Percentiles rank a stretch among this genome's conserved stretches.
These are phyloP conservation scores for Artemia sinica DNA, from an alignment of 2,888 invertebrate genomes.

Conservation along the genomic window DNA sequence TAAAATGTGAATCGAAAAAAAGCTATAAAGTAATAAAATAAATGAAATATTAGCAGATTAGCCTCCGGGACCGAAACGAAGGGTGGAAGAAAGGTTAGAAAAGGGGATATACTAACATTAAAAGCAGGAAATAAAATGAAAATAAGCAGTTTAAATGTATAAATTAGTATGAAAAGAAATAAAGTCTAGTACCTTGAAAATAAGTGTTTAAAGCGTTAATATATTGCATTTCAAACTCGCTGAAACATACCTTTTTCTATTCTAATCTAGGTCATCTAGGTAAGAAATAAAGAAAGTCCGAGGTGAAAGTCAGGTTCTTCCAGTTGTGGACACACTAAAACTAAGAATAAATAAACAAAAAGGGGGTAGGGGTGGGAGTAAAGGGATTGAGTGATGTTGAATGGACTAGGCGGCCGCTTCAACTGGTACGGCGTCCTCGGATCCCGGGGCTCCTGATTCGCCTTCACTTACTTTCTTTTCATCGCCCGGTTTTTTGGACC, in stretches of 20 bases:
- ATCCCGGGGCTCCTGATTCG: conserved; percentile 30
- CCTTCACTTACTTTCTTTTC: conserved; percentile 67
- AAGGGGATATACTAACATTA: not conserved
- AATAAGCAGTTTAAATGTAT: not conserved
- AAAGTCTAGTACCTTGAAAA: no score
- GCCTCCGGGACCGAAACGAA: conserved; percentile 5
- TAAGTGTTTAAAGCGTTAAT: not conserved
- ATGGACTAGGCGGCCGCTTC: conserved; percentile 16
- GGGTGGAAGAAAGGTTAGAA: not conserved
- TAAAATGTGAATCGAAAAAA: no score
- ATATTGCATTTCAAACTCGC: not conserved
- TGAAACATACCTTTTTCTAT: conserved; percentile 9
- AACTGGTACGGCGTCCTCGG: conserved; percentile 40
- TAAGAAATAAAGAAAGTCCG: not conserved
- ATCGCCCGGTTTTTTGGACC: conserved; percentile 79
- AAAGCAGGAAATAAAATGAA: not conserved
- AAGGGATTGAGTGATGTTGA: not conserved
- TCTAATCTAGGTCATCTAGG: not conserved
- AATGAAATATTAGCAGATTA: conserved; percentile 5
- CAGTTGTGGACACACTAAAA: conserved; percentile 8
- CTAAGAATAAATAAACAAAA: conserved; percentile 14
- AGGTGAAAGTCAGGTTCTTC: conserved; percentile 2
- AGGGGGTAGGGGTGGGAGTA: not conserved
- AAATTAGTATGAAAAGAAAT: no score
- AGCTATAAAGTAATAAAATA: no score